Base-by-base conservation (phyloP, 1,140 invertebrate species). In the Teleogryllus occipitalis region DNA sequence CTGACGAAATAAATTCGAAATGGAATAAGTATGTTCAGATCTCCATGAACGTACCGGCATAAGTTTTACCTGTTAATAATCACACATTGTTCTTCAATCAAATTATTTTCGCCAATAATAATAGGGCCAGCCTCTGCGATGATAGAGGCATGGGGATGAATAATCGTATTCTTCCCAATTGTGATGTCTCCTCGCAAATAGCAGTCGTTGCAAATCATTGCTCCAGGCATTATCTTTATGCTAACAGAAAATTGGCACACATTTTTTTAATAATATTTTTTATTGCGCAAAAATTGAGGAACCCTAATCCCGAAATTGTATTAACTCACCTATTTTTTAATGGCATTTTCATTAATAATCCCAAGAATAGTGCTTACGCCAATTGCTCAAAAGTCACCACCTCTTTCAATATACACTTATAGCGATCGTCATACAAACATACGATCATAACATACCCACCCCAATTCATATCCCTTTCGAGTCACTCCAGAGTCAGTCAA, bases 51-150 rank as follows among this genome's bases (percentile, higher is more conserved):
- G 27, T 39, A 39, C 27, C 27, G 27, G 27, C 27, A 39, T 39
- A 39, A 39, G 54, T 65, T 14, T 86, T 87, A 92, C 92, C 89
- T 90, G 84, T 98, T 96, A 72, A 94, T 90, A 84, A 99, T 98
- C 74, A 91, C 91, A 2, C 93, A 92, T 87, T 96, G 93, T 88
- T 99, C 97, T 88, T 99, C 97, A 80, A 98, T 94, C 77, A 98
- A 92, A 87, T 98, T 98, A 82, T 92, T 93, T 84, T 98, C 96
- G 7, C 97, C 97, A 81, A 99, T 95, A 78, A 98, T 92, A 81
- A 99, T 98, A 0, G 97, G 97, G 4, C 97, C 97, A 81, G 93
- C 93, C 87, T 97, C 95, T 15, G 97, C 98, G 78, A 97, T 90
- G 79, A 99, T 97, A 81, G 90, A 92, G 47, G 95, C 96, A 88